Base-by-base conservation (phyloP, 1,140 invertebrate genomes). In the Hormaphis cornu region DNA sequence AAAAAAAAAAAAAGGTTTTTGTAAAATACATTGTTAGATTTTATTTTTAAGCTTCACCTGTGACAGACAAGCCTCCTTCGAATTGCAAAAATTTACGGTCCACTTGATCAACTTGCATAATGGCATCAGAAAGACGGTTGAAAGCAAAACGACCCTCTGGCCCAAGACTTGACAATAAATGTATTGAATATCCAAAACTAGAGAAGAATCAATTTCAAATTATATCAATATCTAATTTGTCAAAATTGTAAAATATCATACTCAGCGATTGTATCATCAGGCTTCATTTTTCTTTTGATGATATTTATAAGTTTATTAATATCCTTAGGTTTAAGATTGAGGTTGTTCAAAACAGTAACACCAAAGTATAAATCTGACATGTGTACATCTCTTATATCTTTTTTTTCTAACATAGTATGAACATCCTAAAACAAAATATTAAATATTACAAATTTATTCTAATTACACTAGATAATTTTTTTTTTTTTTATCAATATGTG, bases 91-190 rank as follows among this genome's bases (percentile, higher is more conserved):
- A 87, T 75, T 86, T 86, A 10, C 88, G 87, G 81, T 97, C 89
- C 24, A 95, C 87, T 84, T 97, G 94, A 83, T 98, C 95, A 35
- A 94, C 94, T 78, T 97, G 93, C 14, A 92, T 87, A 72, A 97
- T 82, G 46, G 91, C 87, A 80, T 96, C 93, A 81, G 95, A 92
- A 53, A 96, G 87, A 53, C 89, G 84, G 69, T 91, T 85, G 69
- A 86, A 83, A 37, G 88, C 87, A 79, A 89, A 89, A 74, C 86
- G 85, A 42, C 86, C 83, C 71, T 83, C 83, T 22, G 80, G 78
- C 1, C 85, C 85, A 3, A 88, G 74, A 26, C 81, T 81, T 24
- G 90, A 79, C 42, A 90, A 90, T 69, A 93, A 83, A 71, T 89
- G 85, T 72, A 96, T 91, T 44, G 88, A 83, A 79, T 93, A 91